phyloP scores from a whole-genome alignment of 2,888 invertebrate genomes.

The Agonum fuliginosum region DNA sequence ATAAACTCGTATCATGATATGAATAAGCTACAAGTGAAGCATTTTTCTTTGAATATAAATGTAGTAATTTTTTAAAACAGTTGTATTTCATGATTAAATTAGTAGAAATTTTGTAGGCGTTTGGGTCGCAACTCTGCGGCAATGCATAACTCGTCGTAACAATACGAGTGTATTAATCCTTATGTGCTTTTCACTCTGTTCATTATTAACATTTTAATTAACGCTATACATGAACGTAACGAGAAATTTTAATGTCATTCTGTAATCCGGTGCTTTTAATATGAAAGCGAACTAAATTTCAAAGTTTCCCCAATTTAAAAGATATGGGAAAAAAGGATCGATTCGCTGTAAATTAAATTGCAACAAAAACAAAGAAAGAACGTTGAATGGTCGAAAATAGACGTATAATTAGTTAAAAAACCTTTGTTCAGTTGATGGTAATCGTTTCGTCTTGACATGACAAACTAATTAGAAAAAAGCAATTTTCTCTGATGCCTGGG shows the following conservation, averaged over 20 bases:
- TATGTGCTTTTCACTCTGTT: background rate
- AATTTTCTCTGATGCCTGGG: conserved; percentile 46
- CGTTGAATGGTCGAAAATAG: conserved; percentile 26
- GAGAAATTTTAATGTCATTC: background rate
- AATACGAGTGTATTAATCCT: conserved; percentile 7
- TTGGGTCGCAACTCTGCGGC: too few species aligned
- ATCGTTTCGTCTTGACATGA: conserved; percentile 53
- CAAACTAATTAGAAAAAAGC: conserved; percentile 54
- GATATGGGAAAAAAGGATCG: background rate
- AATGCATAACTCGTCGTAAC: too few species aligned
- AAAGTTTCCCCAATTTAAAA: too few species aligned
- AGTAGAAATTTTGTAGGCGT: too few species aligned
- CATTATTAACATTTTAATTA: conserved; percentile 38
- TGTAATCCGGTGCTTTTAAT: background rate
- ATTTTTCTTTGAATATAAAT: too few species aligned
- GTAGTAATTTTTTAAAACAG: too few species aligned
- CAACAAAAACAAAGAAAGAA: conserved; percentile 4
- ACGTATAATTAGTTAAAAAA: conserved; percentile 45
- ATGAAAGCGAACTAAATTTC: background rate
- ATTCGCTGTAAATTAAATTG: conserved; percentile 9
- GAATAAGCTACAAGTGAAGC: too few species aligned
- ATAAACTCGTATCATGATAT: too few species aligned
- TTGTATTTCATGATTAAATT: too few species aligned
- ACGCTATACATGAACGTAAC: background rate
- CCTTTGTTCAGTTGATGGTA: conserved; percentile 41